Evolutionary conservation across 2,113 vertebrate species (phyloP), one percentile per base, ranked within the genome.

Genomic region (Astur gentilis): DNA sequence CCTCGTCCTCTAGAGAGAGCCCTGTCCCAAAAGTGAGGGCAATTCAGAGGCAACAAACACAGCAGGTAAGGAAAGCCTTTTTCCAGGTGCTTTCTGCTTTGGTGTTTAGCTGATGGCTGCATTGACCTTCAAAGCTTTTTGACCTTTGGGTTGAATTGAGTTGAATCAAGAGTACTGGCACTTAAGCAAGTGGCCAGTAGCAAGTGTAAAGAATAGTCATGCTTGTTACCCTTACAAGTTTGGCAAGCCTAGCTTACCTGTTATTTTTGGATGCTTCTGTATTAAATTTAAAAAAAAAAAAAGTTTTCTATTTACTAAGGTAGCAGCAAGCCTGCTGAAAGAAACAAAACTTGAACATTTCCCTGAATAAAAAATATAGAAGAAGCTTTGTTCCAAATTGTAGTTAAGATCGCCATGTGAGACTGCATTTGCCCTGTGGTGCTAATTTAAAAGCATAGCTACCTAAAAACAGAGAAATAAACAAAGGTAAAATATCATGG

Each of bases 1-100:
- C 98, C 7, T 97, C 98, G 0, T 98, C 98, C 73, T 98, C 99
- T 7, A 92, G 97, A 65, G 99, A 99, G 67, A 99, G 98, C 82
- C 98, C 98, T 4, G 98, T 99, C 31, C 98, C 98, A 21, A 98
- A 98, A 94, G 97, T 98, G 49, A 98, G 98, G 82, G 98, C 97
- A 0, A 95, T 98, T 70, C 90, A 98, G 94, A 98, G 99, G 81
- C 98, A 98, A 29, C 98, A 97, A 27, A 95, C 97, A 0, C 99
- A 99, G 97, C 98, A 98, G 98, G 98, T 98, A 91, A 90, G 98
- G 31, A 29, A 45, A 20, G 14, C 22, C 49, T 58, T 52, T 38
- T n/a, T 18, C 50, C 29, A 2, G 6, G 34, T 2, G 2, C 54
- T 62, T 72, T 44, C 61, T 67, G 54, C 82, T 40, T 44, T 27